phyloP scores from a whole-genome alignment of 35 echinoderm and acorn worm species.

The Holothuria glaberrima region DNA sequence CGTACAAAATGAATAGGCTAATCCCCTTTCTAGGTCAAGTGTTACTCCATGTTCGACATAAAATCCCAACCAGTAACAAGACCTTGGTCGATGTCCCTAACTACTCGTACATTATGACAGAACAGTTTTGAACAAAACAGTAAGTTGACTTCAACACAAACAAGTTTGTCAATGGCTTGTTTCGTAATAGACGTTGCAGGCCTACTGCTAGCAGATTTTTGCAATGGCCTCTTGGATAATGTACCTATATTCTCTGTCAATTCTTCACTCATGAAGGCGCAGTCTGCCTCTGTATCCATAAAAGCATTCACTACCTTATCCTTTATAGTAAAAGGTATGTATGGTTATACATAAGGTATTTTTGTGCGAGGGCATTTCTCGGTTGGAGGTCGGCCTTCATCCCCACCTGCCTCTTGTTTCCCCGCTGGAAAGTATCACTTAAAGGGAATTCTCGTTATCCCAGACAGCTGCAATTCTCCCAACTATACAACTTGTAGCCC shows the following conservation, averaged over 20 bases:
- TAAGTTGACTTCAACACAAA: not conserved
- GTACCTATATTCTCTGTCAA: not conserved
- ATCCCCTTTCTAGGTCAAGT: not conserved
- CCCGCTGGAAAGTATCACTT: not conserved
- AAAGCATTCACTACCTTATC: not conserved
- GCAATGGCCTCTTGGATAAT: too few species aligned
- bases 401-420: not conserved
- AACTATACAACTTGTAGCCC: too few species aligned
- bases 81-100: not conserved
- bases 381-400: not conserved
- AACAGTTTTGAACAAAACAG: not conserved
- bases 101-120: not conserved
- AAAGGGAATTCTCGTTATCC: too few species aligned
- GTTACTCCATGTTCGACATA: not conserved
- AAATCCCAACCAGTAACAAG: slow-evolving; percentile 3
- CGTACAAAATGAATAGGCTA: too few species aligned
- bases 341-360: not conserved
- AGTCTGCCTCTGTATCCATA: not conserved
- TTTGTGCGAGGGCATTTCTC: not conserved
- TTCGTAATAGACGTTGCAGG: not conserved
- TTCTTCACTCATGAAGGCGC: not conserved
- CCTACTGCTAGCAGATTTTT: too few species aligned
- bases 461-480: too few species aligned
- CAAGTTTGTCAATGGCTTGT: not conserved
- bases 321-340: not conserved